Percentiles rank a stretch among this genome's conserved stretches.
Conservation (phyloP, 2,888 invertebrate species). For the Drosophila pseudotakahashii region DNA sequence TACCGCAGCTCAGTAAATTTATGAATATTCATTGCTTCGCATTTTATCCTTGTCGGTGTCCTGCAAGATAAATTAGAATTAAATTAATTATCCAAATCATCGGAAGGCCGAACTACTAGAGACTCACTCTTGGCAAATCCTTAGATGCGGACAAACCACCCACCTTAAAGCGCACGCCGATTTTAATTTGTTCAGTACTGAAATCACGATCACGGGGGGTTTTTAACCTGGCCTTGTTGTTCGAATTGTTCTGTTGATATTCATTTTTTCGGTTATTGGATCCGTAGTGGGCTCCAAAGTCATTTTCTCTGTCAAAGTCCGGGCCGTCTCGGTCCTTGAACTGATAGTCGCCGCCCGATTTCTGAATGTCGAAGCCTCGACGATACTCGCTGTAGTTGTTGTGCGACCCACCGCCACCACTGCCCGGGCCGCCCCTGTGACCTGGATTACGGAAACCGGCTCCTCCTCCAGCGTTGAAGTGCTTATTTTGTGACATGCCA, state of each 20-base stretch:
- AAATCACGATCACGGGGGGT: constrained; percentile 74
- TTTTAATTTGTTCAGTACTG: constrained; percentile 73
- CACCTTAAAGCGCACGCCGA: constrained; percentile 70
- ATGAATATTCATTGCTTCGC: constrained; percentile 79
- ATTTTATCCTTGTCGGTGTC: constrained; percentile 76
- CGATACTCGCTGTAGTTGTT: constrained; percentile 78
- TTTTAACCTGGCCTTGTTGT: constrained; percentile 53
- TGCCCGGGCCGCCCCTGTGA: constrained; percentile 59
- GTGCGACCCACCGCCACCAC: constrained; percentile 66
- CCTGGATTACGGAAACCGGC: constrained; percentile 73
- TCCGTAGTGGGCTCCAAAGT: constrained; percentile 69
- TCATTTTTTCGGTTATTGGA: constrained; percentile 74
- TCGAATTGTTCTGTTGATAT: constrained; percentile 58
- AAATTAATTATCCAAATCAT: no score
- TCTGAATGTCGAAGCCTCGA: constrained; percentile 71
- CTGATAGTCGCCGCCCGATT: constrained; percentile 48
- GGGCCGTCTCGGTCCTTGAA: constrained; percentile 68
- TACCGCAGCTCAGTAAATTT: constrained; percentile 60
- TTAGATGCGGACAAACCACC: constrained; percentile 65
- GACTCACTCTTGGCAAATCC: constrained; percentile 76
- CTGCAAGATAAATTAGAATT: constrained; percentile 50
- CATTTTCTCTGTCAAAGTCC: constrained; percentile 75
- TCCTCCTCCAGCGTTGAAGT: constrained; percentile 59
- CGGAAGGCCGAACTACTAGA: neutral
- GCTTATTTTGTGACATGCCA: constrained; percentile 62